These are phyloP conservation scores for Dugesia japonica DNA, from an alignment of 2,888 invertebrate species.

Conservation along the genomic window DNA sequence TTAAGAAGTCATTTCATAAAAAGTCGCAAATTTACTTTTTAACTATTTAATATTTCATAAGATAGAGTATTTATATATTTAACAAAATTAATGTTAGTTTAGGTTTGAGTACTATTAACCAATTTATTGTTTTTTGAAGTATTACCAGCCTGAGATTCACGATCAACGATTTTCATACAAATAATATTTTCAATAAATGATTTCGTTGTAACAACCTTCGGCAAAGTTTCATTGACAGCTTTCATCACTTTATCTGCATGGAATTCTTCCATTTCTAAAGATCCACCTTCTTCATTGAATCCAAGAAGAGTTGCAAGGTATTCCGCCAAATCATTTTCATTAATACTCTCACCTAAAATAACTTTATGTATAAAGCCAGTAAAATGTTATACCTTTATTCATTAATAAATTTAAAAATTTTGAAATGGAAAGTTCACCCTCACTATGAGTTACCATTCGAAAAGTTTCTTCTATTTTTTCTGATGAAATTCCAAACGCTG, in stretches of 20 bases:
- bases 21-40: too few species aligned
- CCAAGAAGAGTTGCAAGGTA: constrained; percentile 45
- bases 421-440: constrained; percentile 35
- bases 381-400: not conserved
- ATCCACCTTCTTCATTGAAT: constrained; percentile 45
- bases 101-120: not conserved
- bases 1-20: too few species aligned
- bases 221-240: not conserved
- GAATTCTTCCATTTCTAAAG: constrained; percentile 42
- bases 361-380: not conserved
- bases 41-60: too few species aligned
- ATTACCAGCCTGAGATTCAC: not conserved
- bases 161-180: constrained; percentile 7
- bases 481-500: constrained; percentile 46
- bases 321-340: constrained; percentile 46
- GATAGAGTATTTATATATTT: too few species aligned
- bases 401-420: not conserved
- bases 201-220: not conserved
- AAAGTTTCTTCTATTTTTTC: constrained; percentile 44
- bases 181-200: constrained; percentile 1
- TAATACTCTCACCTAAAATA: constrained; percentile 46
- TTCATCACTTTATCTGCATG: constrained; percentile 37
- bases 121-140: not conserved
- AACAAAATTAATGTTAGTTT: not conserved
- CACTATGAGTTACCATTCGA: constrained; percentile 40